These are phyloP conservation scores for Reinhardtius hippoglossoides DNA, from an alignment of 2,113 vertebrate genomes.

Conservation along the genomic window DNA sequence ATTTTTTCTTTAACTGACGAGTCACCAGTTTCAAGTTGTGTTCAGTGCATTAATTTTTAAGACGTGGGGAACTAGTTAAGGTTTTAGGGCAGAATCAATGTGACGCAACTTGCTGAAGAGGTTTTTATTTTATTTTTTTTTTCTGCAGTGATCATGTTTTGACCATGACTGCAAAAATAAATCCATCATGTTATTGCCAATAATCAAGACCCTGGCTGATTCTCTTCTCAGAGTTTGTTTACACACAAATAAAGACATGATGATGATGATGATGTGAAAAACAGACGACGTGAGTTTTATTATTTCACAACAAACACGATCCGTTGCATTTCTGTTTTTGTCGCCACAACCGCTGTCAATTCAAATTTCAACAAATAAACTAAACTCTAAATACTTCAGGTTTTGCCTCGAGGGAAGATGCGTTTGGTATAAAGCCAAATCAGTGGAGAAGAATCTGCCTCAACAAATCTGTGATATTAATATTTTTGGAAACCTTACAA, in stretches of 20 bases:
- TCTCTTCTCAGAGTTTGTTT: constrained; percentile 82
- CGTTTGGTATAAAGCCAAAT: too few species aligned
- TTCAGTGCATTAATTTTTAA: constrained; percentile 6
- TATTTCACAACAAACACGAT: too few species aligned
- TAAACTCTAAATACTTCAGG: too few species aligned
- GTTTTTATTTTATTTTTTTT: constrained; percentile 16
- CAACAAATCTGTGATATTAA: too few species aligned
- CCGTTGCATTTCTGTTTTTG: too few species aligned
- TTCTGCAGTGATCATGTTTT: constrained; percentile 68
- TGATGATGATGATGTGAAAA: constrained; percentile 31
- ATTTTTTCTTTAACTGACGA: constrained; percentile 4
- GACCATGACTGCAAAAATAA: constrained; percentile 68
- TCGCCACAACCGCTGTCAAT: too few species aligned
- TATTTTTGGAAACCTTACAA: too few species aligned
- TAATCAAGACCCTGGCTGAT: constrained; percentile 71
- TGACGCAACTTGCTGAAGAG: constrained; percentile 24
- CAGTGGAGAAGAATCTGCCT: too few species aligned
- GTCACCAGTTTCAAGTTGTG: constrained; percentile 18
- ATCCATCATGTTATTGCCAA: constrained; percentile 71
- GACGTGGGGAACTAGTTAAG: not conserved
- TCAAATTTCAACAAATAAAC: too few species aligned
- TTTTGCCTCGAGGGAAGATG: too few species aligned
- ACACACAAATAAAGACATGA: constrained; percentile 82
- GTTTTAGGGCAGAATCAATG: not conserved
- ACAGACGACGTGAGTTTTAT: too few species aligned